Conservation (phyloP, 2,888 invertebrate species). For the Drosophila limbata region DNA sequence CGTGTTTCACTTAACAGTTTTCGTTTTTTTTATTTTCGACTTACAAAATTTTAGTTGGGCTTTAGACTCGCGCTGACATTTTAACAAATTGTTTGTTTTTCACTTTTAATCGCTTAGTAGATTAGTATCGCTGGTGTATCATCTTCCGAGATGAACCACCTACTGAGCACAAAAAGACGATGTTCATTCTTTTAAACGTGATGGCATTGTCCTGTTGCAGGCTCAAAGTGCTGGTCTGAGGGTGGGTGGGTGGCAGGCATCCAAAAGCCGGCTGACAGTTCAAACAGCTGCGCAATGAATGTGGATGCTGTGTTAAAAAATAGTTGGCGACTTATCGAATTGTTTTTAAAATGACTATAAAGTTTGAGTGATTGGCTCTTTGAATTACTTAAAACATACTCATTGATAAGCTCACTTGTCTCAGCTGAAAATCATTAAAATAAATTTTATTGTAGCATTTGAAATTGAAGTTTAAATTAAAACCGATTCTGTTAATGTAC, state of each 20-base stretch:
- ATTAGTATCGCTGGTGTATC: slow-evolving; percentile 8
- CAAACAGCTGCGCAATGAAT: slow-evolving; percentile 52
- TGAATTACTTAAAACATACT: neutral
- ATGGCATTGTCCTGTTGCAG: slow-evolving; percentile 66
- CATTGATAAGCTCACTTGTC: neutral
- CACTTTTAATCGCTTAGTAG: neutral
- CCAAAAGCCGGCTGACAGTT: slow-evolving; percentile 75
- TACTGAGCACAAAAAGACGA: slow-evolving; percentile 54
- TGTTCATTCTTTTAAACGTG: slow-evolving; percentile 59
- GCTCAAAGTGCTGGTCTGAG: slow-evolving; percentile 3
- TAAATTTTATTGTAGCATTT: neutral
- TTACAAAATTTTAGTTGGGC: slow-evolving; percentile 2
- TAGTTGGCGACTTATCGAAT: neutral
- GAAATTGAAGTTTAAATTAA: slow-evolving; percentile 1
- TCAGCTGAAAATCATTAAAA: neutral
- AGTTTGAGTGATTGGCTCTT: neutral
- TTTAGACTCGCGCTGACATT: slow-evolving; percentile 42
- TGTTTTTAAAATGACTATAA: neutral
- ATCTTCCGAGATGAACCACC: slow-evolving; percentile 55
- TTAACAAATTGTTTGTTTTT: slow-evolving; percentile 19
- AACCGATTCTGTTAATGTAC: slow-evolving; percentile 7
- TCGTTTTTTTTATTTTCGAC: slow-evolving; percentile 10
- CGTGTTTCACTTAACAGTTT: neutral
- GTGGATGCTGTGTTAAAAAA: slow-evolving; percentile 45
- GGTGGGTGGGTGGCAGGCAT: slow-evolving; percentile 47